A percentile compares a stretch with the other conserved stretches of the same genome.
These are phyloP conservation scores for Anthopleura xanthogrammica DNA, from an alignment of 92 coral and sea anemone species.

Conservation along the genomic window DNA sequence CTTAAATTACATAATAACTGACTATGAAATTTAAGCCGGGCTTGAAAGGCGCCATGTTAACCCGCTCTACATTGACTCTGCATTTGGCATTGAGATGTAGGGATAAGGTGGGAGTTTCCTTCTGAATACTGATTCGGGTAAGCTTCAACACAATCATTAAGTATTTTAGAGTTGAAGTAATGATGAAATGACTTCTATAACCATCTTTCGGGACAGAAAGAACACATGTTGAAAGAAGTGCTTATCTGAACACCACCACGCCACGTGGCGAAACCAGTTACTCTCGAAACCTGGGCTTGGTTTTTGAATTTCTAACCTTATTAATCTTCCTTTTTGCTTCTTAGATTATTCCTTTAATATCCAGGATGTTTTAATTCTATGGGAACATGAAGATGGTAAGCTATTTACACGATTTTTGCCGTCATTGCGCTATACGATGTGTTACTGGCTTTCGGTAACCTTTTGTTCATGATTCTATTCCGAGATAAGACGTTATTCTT, in stretches of 20 bases:
- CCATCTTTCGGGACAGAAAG: constrained; percentile 89
- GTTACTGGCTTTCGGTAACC: not conserved
- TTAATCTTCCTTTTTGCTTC: constrained; percentile 1
- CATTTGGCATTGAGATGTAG: not conserved
- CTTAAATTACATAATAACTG: constrained; percentile 16
- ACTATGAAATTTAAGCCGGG: constrained; percentile 9
- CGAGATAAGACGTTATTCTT: not conserved
- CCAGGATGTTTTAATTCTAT: not conserved
- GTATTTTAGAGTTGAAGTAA: not conserved
- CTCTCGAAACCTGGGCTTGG: not conserved
- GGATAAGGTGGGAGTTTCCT: not conserved
- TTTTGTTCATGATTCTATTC: not conserved
- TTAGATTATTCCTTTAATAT: not conserved
- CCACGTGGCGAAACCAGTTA: not conserved
- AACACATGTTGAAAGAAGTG: constrained; percentile 35
- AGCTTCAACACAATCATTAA: not conserved
- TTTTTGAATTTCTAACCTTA: not conserved
- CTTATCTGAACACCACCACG: constrained; percentile 29
- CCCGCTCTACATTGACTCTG: not conserved
- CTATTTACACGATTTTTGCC: not conserved
- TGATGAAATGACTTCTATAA: constrained; percentile 41
- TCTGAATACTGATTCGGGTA: not conserved
- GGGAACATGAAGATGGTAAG: constrained; percentile 6
- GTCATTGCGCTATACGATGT: not conserved
- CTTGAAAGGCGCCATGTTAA: constrained; percentile 10